Evolutionary conservation across 35 echinoderm and acorn worm genomes (phyloP).

Genomic region (Chiridota heheva): DNA sequence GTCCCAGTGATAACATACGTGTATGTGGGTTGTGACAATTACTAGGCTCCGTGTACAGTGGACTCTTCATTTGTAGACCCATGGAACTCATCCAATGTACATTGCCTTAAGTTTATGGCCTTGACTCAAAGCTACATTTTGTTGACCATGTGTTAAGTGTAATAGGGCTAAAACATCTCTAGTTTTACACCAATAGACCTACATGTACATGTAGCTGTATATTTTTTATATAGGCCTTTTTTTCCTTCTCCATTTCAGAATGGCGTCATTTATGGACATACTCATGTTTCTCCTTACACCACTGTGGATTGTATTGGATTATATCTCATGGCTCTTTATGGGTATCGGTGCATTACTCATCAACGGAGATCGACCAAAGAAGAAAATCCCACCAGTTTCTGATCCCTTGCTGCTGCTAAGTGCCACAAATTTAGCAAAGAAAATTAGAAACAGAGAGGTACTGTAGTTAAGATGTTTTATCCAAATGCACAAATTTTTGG

Average conservation of each 20-base stretch:
- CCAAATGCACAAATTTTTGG: neutral
- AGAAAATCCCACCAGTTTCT: slow-evolving; percentile 64
- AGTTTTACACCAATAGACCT: too few relatives aligned
- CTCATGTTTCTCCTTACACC: slow-evolving; percentile 20
- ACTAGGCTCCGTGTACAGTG: too few relatives aligned
- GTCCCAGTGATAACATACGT: too few relatives aligned
- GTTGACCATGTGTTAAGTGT: too few relatives aligned
- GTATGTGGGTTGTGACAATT: too few relatives aligned
- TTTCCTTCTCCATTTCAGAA: neutral
- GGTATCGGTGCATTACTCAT: slow-evolving; percentile 72
- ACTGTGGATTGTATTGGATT: slow-evolving; percentile 26
- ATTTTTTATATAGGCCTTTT: neutral
- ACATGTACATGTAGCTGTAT: too few relatives aligned
- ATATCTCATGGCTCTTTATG: slow-evolving; percentile 22
- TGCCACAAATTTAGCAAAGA: slow-evolving; percentile 78
- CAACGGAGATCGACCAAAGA: slow-evolving; percentile 71
- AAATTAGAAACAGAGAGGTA: slow-evolving; percentile 79
- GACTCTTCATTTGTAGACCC: too few relatives aligned
- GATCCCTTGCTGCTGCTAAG: slow-evolving; percentile 82
- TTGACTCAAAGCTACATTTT: too few relatives aligned
- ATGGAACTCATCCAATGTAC: too few relatives aligned
- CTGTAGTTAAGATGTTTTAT: neutral
- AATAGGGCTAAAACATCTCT: too few relatives aligned
- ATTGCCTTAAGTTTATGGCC: too few relatives aligned
- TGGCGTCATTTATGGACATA: slow-evolving; percentile 19